These are phyloP conservation scores for Hylaeus volcanicus DNA, from an alignment of 1,140 invertebrate species.

Conservation along the genomic window DNA sequence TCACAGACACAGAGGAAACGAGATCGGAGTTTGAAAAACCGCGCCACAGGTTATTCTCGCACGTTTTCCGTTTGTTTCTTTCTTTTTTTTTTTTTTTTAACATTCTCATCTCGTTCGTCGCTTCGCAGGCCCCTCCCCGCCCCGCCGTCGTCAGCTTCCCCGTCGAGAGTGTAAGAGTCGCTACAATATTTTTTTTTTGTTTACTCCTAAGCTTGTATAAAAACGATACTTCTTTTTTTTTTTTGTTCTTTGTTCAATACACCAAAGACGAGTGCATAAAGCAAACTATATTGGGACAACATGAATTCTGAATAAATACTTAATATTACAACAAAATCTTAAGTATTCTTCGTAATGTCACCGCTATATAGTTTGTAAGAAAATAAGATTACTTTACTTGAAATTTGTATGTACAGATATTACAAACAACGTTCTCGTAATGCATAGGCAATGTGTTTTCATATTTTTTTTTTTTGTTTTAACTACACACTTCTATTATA, in stretches of 20 bases:
- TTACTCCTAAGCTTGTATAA: conserved; percentile 66
- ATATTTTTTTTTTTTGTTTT: conserved; percentile 3
- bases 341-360: conserved; percentile 72
- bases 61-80: neutral
- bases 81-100: neutral
- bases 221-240: conserved; percentile 58
- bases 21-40: neutral
- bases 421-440: conserved; percentile 70
- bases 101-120: neutral
- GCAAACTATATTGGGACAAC: conserved; percentile 72
- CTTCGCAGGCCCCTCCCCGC: neutral
- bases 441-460: conserved; percentile 63
- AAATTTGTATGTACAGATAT: conserved; percentile 77
- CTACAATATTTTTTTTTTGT: conserved; percentile 16
- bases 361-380: conserved; percentile 75
- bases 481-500: conserved; percentile 65
- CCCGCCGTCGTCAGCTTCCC: neutral
- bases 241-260: conserved; percentile 56
- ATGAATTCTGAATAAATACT: conserved; percentile 73
- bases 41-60: neutral
- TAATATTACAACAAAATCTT: conserved; percentile 71
- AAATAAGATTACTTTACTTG: conserved; percentile 77
- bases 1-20: conserved; percentile 26
- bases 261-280: conserved; percentile 65
- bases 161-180: conserved; percentile 1